These are phyloP conservation scores for Drosophila anomalata DNA, from an alignment of 2,888 invertebrate species.

Conservation along the genomic window DNA sequence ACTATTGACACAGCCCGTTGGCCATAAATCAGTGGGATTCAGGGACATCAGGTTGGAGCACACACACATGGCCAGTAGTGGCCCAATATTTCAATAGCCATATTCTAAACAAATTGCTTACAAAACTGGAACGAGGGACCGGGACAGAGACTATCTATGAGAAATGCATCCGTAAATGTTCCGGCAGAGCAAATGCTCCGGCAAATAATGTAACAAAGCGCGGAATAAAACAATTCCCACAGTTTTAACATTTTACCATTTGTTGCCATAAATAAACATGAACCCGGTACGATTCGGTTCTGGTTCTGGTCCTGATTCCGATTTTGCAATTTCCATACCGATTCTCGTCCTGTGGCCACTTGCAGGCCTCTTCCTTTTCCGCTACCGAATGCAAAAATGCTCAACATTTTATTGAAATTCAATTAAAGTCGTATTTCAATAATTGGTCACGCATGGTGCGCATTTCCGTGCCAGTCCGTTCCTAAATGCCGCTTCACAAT, in stretches of 20 bases:
- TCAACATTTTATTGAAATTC: slow-evolving; percentile 81
- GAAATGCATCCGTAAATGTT: slow-evolving; percentile 30
- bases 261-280: slow-evolving; percentile 73
- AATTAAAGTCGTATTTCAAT: slow-evolving; percentile 83
- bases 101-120: slow-evolving; percentile 65
- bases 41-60: slow-evolving; percentile 47
- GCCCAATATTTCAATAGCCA: slow-evolving; percentile 11
- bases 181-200: slow-evolving; percentile 53
- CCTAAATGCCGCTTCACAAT: slow-evolving; percentile 66
- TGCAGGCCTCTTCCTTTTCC: slow-evolving; percentile 11
- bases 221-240: slow-evolving; percentile 66
- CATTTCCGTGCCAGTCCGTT: slow-evolving; percentile 77
- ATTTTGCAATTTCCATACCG: slow-evolving; percentile 6
- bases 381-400: slow-evolving; percentile 49
- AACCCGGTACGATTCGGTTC: slow-evolving; percentile 59
- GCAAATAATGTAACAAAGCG: slow-evolving; percentile 75
- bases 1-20: slow-evolving; percentile 56
- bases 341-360: slow-evolving; percentile 1
- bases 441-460: slow-evolving; percentile 83
- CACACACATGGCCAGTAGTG: slow-evolving; percentile 14
- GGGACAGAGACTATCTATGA: slow-evolving; percentile 10
- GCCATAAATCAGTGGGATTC: slow-evolving; percentile 69
- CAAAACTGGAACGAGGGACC: background rate
- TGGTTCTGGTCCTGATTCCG: slow-evolving; percentile 42
- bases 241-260: slow-evolving; percentile 65